Evolutionary conservation across 2,797 vertebrate species (phyloP).

Genomic region (Anguilla marmorata): DNA sequence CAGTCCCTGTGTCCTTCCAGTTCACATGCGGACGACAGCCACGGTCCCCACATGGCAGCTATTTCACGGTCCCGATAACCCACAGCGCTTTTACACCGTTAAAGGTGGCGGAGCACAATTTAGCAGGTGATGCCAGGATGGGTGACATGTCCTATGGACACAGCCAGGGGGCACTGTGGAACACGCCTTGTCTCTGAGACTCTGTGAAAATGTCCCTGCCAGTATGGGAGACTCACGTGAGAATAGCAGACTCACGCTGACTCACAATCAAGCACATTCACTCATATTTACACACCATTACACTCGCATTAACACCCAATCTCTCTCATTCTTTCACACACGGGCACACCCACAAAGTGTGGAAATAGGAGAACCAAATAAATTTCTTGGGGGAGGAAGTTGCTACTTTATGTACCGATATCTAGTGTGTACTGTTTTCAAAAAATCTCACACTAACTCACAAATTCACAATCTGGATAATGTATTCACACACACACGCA

Average conservation of each 20-base stretch:
- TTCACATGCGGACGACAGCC: neutral
- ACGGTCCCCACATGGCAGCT: neutral
- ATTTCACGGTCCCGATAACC: neutral
- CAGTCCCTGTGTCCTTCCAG: no score
- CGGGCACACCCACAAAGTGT: no score
- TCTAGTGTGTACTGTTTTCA: neutral
- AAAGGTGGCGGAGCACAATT: neutral
- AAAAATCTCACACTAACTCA: neutral
- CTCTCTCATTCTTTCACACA: no score
- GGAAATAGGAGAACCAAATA: no score
- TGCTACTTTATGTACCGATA: no score
- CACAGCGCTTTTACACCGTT: neutral
- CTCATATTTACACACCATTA: neutral
- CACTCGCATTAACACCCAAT: no score
- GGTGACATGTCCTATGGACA: neutral
- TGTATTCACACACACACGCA: neutral
- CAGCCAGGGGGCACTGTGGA: conserved; percentile 1
- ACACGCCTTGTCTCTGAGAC: neutral
- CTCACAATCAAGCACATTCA: no score
- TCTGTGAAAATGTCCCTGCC: neutral
- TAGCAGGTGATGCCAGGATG: neutral
- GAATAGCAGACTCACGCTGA: neutral
- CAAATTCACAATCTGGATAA: neutral
- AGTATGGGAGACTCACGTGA: neutral
- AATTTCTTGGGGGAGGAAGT: no score